Conservation (phyloP, 2,797 vertebrate genomes). For the Melanotaenia nigrans region DNA sequence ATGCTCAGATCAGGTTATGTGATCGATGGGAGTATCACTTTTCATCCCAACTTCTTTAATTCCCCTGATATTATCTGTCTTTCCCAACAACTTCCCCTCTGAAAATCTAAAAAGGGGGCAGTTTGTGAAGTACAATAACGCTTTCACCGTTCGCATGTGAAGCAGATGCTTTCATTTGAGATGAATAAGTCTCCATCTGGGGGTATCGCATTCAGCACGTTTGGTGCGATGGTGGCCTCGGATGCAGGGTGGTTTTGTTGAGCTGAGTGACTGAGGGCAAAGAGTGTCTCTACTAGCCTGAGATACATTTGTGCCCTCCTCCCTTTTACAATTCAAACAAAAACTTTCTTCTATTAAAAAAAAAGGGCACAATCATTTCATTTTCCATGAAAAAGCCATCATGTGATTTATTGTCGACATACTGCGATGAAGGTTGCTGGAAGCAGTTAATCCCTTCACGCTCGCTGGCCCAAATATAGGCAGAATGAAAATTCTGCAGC, state of each 20-base stretch:
- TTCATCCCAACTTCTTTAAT: constrained; percentile 29
- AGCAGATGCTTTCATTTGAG: constrained; percentile 55
- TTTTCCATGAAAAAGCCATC: constrained; percentile 8
- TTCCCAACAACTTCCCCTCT: constrained; percentile 26
- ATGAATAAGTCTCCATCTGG: constrained; percentile 51
- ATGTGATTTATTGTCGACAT: constrained; percentile 1
- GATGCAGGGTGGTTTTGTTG: constrained; percentile 29
- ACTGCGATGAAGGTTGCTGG: background rate
- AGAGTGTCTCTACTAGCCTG: background rate
- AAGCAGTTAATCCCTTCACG: constrained; percentile 6
- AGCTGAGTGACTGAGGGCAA: constrained; percentile 9
- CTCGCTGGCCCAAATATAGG: constrained; percentile 1
- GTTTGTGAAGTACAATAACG: constrained; percentile 40
- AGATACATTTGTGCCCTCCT: background rate
- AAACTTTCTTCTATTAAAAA: background rate
- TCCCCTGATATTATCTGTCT: constrained; percentile 36
- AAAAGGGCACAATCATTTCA: background rate
- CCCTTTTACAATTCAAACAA: background rate
- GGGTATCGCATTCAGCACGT: constrained; percentile 58
- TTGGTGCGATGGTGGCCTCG: constrained; percentile 18
- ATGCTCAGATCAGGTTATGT: background rate
- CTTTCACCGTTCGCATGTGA: constrained; percentile 36
- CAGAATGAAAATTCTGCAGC: background rate
- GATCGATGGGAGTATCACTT: constrained; percentile 35
- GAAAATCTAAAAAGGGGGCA: constrained; percentile 11